Evolutionary conservation across 2,888 invertebrate genomes (phyloP).

Genomic region (Coelinius sp.): DNA sequence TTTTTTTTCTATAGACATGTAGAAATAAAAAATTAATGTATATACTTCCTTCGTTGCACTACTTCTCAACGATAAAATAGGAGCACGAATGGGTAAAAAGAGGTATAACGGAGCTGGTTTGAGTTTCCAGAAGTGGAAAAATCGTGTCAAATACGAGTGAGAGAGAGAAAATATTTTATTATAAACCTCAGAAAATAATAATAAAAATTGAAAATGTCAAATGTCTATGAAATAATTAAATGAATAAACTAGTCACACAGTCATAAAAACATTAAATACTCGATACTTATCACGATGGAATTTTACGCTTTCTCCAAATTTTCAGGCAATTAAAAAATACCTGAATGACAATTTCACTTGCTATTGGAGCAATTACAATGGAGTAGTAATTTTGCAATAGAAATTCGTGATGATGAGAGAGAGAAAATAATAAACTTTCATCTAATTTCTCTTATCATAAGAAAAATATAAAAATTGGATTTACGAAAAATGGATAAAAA

Average conservation of each 20-base stretch:
- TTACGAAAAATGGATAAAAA: too few species aligned
- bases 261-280: too few species aligned
- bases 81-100: neutral
- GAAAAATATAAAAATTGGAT: too few species aligned
- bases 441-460: neutral
- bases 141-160: neutral
- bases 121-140: neutral
- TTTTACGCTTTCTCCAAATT: neutral
- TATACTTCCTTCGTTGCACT: neutral
- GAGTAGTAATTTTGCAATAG: neutral
- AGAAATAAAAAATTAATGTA: neutral
- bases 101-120: neutral
- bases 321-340: neutral
- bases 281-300: neutral
- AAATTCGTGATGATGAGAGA: neutral
- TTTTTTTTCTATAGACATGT: too few species aligned
- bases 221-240: too few species aligned
- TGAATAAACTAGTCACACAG: too few species aligned
- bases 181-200: too few species aligned
- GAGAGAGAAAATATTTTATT: neutral
- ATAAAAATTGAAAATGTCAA: too few species aligned
- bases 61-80: neutral
- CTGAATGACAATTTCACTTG: neutral
- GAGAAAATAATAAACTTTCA: neutral
- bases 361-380: neutral